Conservation (phyloP, 2,113 vertebrate genomes). For the Corythaixoides concolor region DNA sequence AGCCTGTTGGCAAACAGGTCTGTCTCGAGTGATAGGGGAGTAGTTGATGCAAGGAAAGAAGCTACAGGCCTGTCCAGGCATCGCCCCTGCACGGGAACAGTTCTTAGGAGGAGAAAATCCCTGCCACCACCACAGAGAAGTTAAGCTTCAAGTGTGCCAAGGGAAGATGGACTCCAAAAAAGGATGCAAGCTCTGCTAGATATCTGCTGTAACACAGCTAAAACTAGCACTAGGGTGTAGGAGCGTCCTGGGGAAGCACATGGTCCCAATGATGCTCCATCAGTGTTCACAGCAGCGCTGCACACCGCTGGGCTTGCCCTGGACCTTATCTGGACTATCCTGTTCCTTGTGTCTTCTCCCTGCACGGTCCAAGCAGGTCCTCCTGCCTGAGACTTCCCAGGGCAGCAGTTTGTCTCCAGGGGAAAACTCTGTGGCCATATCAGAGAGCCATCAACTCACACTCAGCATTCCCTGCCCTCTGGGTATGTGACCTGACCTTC, state of each 20-base stretch:
- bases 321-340: neutral
- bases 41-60: neutral
- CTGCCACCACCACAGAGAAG: neutral
- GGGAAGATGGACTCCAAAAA: neutral
- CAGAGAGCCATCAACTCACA: accelerated
- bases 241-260: accelerated
- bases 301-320: neutral
- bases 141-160: neutral
- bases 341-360: neutral
- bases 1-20: neutral
- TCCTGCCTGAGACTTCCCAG: neutral
- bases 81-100: neutral
- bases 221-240: neutral
- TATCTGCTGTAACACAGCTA: neutral
- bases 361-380: too few species aligned
- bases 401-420: neutral
- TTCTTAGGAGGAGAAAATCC: neutral
- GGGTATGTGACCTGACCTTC: accelerated
- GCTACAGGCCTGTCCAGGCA: neutral
- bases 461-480: neutral
- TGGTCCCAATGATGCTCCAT: accelerated
- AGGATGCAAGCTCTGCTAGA: neutral
- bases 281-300: neutral
- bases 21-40: neutral
- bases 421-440: neutral